Base-by-base conservation (phyloP, 2,797 vertebrate genomes). In the Eutrigla gurnardus region DNA sequence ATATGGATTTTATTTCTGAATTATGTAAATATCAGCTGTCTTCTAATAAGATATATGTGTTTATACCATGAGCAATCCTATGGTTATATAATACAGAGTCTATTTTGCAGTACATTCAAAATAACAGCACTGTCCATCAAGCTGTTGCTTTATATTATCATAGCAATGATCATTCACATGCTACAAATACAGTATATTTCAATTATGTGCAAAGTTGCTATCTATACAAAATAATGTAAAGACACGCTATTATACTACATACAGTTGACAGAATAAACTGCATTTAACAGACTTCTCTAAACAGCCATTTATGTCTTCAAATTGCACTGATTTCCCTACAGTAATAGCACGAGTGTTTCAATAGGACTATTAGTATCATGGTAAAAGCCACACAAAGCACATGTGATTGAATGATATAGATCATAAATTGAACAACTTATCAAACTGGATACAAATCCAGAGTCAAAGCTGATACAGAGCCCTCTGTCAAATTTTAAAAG, bases 401-500 rank as follows among this genome's bases (percentile, higher is more conserved):
- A 80, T 42, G 39, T 73, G 73, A 82, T 61, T 70, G 50, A 68
- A 52, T 64, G 70, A 75, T 70, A 73, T 42, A 78, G 25, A 25
- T 35, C 46, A 67, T 65, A 17, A 80, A 72, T 65, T 49, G 7
- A 81, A 77, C 82, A 91, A 73, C 76, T 85, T 84, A 67, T 91
- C 85, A 62, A 73, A 80, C 81, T 90, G 82, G 81, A 90, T 66
- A 70, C 57, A 73, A 70, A 33, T 88, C 85, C 91, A 88, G 88
- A 77, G 77, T 90, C 81, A 84, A 92, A 89, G 85, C 80, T 85
- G 87, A 83, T 86, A 66, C 65, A 89, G 83, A 95, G 94, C 93
- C 94, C 93, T 94, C 91, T 92, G 91, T 88, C 93, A 92, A 94
- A 91, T 93, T 86, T 84, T 80, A 88, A 89, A 92, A 84, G 84